These are phyloP conservation scores for Cecropterus lyciades DNA, from an alignment of 1,140 invertebrate genomes.

Conservation along the genomic window DNA sequence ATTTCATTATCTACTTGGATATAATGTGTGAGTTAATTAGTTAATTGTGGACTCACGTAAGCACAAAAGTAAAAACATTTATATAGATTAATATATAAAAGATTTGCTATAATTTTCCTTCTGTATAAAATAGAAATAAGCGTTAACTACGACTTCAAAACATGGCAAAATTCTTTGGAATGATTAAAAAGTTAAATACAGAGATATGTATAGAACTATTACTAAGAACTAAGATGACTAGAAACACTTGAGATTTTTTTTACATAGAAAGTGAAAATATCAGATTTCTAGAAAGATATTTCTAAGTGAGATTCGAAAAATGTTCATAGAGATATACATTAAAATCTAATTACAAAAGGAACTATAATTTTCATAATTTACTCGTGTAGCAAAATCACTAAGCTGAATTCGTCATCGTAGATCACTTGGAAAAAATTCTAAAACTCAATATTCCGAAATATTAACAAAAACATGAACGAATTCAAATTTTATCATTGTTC, in stretches of 20 bases:
- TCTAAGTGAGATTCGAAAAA: conserved; percentile 36
- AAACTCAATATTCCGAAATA: too few species aligned
- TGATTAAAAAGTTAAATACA: conserved; percentile 68
- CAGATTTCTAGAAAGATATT: conserved; percentile 32
- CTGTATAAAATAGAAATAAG: not conserved
- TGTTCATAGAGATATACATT: not conserved
- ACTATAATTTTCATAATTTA: conserved; percentile 19
- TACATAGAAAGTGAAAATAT: conserved; percentile 22
- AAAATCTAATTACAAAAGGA: conserved; percentile 39
- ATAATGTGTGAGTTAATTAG: too few species aligned
- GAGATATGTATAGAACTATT: conserved; percentile 66
- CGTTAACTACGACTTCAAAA: not conserved
- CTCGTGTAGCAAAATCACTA: not conserved
- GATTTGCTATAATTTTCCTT: conserved; percentile 13
- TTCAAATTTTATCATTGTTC: conserved; percentile 26
- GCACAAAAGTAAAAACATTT: conserved; percentile 26
- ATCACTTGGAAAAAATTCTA: too few species aligned
- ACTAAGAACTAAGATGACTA: conserved; percentile 52
- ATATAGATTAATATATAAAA: conserved; percentile 27
- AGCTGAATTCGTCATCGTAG: too few species aligned
- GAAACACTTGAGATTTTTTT: conserved; percentile 45
- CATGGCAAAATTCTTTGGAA: conserved; percentile 62
- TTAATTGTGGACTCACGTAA: not conserved
- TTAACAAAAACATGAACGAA: too few species aligned
- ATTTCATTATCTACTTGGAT: too few species aligned